A percentile compares a stretch with the other conserved stretches of the same genome.
Conservation (phyloP, 35 echinoderm and acorn worm species). For the Lytechinus pictus region DNA sequence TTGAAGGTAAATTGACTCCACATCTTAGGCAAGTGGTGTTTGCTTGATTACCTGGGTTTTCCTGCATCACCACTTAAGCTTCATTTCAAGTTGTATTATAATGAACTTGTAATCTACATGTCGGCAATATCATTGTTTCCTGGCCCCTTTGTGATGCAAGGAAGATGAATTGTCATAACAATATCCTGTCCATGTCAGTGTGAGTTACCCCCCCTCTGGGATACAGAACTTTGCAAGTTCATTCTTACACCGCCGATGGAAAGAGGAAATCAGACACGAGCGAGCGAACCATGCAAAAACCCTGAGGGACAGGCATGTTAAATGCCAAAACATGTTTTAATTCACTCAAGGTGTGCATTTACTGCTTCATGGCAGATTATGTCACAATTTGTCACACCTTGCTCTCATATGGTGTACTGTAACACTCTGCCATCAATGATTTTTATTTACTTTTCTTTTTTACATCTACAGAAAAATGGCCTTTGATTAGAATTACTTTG, state of each 20-base stretch:
- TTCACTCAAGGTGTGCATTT: neutral
- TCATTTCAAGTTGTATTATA: neutral
- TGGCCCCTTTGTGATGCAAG: neutral
- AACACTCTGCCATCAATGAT: no score
- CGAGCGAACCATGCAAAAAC: neutral
- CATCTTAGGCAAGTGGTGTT: neutral
- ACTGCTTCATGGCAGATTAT: neutral
- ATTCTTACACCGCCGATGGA: neutral
- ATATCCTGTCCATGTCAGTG: neutral
- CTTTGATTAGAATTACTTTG: no score
- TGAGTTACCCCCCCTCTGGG: neutral
- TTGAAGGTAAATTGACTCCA: neutral
- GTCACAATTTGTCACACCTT: neutral
- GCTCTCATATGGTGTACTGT: neutral
- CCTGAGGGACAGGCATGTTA: neutral
- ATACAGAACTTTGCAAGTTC: constrained; percentile 3
- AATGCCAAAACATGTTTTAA: neutral
- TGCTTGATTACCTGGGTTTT: neutral
- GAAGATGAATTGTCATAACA: constrained; percentile 11
- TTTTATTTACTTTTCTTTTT: no score
- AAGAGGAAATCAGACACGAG: neutral
- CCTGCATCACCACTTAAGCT: neutral
- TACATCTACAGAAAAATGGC: no score
- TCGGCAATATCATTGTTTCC: neutral
- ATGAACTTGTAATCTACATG: neutral